A percentile compares a stretch with the other conserved stretches of the same genome.
These are phyloP conservation scores for Hoplodrina ambigua DNA, from an alignment of 2,888 invertebrate genomes.

Conservation along the genomic window DNA sequence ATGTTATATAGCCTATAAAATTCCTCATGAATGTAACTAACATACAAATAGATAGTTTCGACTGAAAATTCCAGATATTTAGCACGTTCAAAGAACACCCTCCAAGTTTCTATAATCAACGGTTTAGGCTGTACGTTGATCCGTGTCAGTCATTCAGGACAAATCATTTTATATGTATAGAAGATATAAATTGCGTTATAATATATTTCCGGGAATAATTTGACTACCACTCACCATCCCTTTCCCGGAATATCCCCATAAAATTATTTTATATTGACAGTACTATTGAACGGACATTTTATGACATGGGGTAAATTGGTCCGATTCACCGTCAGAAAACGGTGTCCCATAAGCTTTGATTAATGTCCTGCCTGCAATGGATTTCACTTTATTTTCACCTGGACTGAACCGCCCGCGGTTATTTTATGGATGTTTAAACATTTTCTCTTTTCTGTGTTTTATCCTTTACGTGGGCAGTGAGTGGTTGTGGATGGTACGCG, in stretches of 20 bases:
- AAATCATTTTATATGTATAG: too few species aligned
- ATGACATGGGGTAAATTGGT: conserved; percentile 47
- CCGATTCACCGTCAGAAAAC: conserved; percentile 34
- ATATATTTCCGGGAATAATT: not conserved
- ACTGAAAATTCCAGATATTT: too few species aligned
- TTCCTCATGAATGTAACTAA: too few species aligned
- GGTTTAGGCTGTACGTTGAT: too few species aligned
- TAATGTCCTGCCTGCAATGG: conserved; percentile 45
- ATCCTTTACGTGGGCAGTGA: conserved; percentile 1
- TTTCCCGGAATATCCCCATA: conserved; percentile 3
- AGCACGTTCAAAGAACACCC: too few species aligned
- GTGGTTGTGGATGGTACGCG: not conserved
- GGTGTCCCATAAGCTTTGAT: conserved; percentile 53
- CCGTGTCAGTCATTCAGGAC: too few species aligned
- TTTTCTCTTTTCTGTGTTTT: conserved; percentile 24
- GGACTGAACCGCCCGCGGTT: conserved; percentile 10
- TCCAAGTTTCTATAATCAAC: too few species aligned
- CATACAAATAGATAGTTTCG: too few species aligned
- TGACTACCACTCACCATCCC: not conserved
- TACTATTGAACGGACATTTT: conserved; percentile 46
- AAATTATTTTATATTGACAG: conserved; percentile 40
- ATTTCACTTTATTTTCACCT: conserved; percentile 49
- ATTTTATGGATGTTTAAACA: conserved; percentile 27
- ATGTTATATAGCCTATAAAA: too few species aligned
- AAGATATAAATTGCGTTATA: too few species aligned